Evolutionary conservation across 1,140 invertebrate species (phyloP), one percentile per base, ranked within the genome.

Genomic region (Mizuhopecten yessoensis): DNA sequence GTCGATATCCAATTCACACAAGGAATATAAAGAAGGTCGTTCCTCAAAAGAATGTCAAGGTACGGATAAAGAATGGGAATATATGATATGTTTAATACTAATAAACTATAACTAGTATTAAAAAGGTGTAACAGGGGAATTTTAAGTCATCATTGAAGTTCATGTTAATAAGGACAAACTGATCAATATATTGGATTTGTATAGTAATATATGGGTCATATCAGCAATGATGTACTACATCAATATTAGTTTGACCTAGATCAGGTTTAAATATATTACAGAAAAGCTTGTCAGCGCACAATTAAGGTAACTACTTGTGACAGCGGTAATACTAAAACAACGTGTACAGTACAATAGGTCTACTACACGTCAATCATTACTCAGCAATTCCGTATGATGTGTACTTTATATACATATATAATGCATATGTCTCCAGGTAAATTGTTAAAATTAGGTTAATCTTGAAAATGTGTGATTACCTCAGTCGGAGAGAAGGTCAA

Each of bases 301-400:
- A 75, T 75, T 75, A 75, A 75, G 23, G 57, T 75, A 75, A 75
- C n/a, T 7, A 29, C 0, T 17, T 17, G 15, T 75, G 57, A 75
- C 57, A 75, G 57, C n/a, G 29, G 9, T 75, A 75, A 75, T 75
- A 75, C 57, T 75, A 75, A 75, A 75, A 75, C 57, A 75, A 75
- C 23, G 23, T n/a, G 7, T 9, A 75, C 57, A 5, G 7, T 75
- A 29, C 3, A 29, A 29, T 29, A 29, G 9, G 17, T 45, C 0
- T 15, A 45, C 9, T n/a, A n/a, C 10, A 15, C 17, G 10, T 15
- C 42, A 39, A 39, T 13, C 13, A 17, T 45, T 45, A 45, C 42
- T 45, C 42, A 20, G 10, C 17, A 13, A 17, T 45, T 10, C 1
- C 17, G 9, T 45, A 75, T 75, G 57, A 75, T 75, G 57, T 1